These are phyloP conservation scores for Copidosoma floridanum DNA, from an alignment of 1,140 invertebrate genomes.

Conservation along the genomic window DNA sequence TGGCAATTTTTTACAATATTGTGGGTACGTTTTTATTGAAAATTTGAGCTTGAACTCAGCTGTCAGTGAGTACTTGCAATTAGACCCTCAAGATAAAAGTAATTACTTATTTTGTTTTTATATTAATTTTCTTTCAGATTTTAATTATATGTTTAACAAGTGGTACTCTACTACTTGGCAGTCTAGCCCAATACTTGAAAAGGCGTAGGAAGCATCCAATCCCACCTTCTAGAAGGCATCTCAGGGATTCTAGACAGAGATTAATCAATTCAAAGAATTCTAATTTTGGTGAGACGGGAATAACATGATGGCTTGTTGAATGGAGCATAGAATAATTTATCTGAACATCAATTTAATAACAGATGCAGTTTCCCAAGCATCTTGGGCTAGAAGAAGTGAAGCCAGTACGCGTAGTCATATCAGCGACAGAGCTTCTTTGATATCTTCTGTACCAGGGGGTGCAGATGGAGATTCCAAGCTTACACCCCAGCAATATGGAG, in stretches of 20 bases:
- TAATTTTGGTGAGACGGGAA: conserved; percentile 49
- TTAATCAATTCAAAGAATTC: conserved; percentile 45
- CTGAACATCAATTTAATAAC: too few relatives aligned
- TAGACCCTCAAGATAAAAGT: too few relatives aligned
- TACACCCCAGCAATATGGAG: conserved; percentile 56
- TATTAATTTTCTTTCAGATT: conserved; percentile 41
- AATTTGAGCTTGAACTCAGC: too few relatives aligned
- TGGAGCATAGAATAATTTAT: too few relatives aligned
- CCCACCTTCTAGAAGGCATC: conserved; percentile 38
- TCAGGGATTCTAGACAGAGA: conserved; percentile 47
- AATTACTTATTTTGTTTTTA: too few relatives aligned
- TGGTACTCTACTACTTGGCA: conserved; percentile 48
- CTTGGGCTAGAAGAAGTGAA: conserved; percentile 54
- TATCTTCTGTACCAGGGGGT: conserved; percentile 51
- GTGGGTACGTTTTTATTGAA: too few relatives aligned
- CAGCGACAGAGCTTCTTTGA: conserved; percentile 50
- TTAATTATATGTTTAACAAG: conserved; percentile 50
- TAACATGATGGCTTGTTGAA: too few relatives aligned
- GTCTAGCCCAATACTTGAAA: conserved; percentile 54
- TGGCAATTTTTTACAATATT: too few relatives aligned
- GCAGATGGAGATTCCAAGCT: conserved; percentile 47
- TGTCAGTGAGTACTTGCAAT: too few relatives aligned
- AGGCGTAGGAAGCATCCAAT: conserved; percentile 47
- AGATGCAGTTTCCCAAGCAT: conserved; percentile 53
- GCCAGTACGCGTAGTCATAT: conserved; percentile 50